phyloP scores from a whole-genome alignment of 2,113 vertebrate species.

The Hemibates koningsi region DNA sequence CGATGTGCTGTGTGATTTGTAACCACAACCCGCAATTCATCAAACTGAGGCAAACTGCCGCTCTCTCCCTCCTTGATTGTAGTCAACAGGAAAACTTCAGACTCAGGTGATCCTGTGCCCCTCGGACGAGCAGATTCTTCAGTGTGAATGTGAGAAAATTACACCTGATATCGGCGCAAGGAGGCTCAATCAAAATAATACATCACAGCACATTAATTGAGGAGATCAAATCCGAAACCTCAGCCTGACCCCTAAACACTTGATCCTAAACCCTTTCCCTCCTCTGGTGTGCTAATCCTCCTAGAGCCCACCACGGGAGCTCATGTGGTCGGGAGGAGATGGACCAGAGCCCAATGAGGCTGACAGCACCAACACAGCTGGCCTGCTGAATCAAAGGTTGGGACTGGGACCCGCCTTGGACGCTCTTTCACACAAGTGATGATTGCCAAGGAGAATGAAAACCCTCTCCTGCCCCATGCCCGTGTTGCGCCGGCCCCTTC shows the following conservation, averaged over 20 bases:
- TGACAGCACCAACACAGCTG: constrained; percentile 74
- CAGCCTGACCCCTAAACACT: constrained; percentile 53
- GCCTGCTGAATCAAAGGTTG: neutral
- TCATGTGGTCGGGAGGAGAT: constrained; percentile 49
- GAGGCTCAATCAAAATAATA: constrained; percentile 31
- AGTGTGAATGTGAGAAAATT: constrained; percentile 4
- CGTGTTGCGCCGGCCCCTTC: neutral
- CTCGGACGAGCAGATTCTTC: neutral
- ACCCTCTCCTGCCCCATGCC: neutral
- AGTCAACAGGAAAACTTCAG: neutral
- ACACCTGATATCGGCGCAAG: constrained; percentile 1
- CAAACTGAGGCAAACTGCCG: constrained; percentile 24
- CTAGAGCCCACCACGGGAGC: constrained; percentile 39
- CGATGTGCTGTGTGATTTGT: constrained; percentile 5
- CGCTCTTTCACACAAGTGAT: constrained; percentile 8
- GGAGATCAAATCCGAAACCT: constrained; percentile 48
- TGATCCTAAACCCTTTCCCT: constrained; percentile 41
- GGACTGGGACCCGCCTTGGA: neutral
- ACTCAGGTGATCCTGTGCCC: constrained; percentile 13
- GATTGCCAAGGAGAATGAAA: neutral
- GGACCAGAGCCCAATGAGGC: constrained; percentile 48
- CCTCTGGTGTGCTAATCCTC: constrained; percentile 53
- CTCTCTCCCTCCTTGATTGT: neutral
- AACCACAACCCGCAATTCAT: neutral
- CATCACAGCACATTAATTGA: constrained; percentile 29